Evolutionary conservation across 2,113 vertebrate genomes (phyloP), one percentile per base, ranked within the genome.

Genomic region (Motacilla alba): DNA sequence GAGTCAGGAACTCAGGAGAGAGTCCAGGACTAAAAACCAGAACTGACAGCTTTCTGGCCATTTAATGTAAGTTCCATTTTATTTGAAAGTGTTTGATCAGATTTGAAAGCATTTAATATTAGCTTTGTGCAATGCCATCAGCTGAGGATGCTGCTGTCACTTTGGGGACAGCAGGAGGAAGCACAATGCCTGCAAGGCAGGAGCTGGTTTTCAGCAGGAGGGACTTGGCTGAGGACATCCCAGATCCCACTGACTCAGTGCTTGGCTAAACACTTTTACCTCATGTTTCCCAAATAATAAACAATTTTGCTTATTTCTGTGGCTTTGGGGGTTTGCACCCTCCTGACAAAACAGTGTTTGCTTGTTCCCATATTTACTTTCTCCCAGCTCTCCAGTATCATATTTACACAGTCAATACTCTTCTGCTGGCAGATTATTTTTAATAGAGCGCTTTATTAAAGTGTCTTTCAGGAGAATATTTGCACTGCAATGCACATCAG

Each of bases 1-100:
- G 70, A 97, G 91, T 95, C 91, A 94, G 94, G 83, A 96, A 74
- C 96, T 90, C 90, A 83, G 52, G 93, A 92, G 94, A 93, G 93
- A 94, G 93, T 53, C 91, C 95, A 86, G 94, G 95, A 87, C 69
- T 95, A 72, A 77, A 63, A 90, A 8, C 1, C 80, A 84, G 89
- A 95, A 94, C 60, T 89, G 96, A 93, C 95, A 96, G 80, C 76
- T 95, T 94, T 87, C 93, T 89, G 94, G 85, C 83, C 92, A 85
- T 96, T 96, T 96, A 95, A 96, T 91, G 87, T 56, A 90, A 97
- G 96, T 49, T 76, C 76, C 72, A 39, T 97, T 97, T 96, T 96
- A 97, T 97, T 62, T 62, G 59, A 39, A 62, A 62, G 59, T 26
- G 3, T 39, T 62, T 96, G 98, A 98, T 97, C 93, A 44, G 88